These are phyloP conservation scores for Agrypnia vestita DNA, from an alignment of 1,140 invertebrate genomes.

Conservation along the genomic window DNA sequence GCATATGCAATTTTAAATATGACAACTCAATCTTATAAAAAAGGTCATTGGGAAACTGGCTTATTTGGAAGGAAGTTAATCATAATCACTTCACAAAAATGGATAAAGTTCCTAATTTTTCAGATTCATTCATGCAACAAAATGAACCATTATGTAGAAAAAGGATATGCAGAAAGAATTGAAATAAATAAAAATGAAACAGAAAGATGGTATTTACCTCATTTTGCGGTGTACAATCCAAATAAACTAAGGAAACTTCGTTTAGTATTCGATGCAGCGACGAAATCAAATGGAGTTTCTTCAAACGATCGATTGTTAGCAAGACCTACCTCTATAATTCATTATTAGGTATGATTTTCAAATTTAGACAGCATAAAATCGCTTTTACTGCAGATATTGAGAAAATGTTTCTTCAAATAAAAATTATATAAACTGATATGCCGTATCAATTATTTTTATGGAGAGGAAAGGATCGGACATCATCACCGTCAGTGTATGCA, in stretches of 20 bases:
- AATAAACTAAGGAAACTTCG: slow-evolving; percentile 14
- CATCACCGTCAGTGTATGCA: background rate
- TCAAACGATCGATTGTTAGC: background rate
- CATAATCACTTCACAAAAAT: background rate
- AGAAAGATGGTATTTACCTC: background rate
- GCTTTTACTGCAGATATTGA: slow-evolving; percentile 3
- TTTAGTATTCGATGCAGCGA: background rate
- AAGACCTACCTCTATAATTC: background rate
- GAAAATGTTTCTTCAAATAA: slow-evolving; percentile 25
- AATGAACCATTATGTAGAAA: background rate
- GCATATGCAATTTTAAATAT: background rate
- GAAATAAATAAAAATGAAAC: background rate
- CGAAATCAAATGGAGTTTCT: background rate
- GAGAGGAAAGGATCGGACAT: background rate
- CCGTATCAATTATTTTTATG: background rate
- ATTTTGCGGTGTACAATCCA: slow-evolving; percentile 2
- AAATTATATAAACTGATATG: background rate
- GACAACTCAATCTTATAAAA: background rate
- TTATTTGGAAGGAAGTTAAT: slow-evolving; percentile 6
- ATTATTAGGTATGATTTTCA: slow-evolving; percentile 5
- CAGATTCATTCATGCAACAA: background rate
- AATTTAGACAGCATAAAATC: slow-evolving; percentile 21
- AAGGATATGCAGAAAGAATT: background rate
- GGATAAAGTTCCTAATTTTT: background rate
- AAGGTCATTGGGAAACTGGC: background rate